Base-by-base conservation (phyloP, 2,113 vertebrate genomes). In the Cacatua alba region DNA sequence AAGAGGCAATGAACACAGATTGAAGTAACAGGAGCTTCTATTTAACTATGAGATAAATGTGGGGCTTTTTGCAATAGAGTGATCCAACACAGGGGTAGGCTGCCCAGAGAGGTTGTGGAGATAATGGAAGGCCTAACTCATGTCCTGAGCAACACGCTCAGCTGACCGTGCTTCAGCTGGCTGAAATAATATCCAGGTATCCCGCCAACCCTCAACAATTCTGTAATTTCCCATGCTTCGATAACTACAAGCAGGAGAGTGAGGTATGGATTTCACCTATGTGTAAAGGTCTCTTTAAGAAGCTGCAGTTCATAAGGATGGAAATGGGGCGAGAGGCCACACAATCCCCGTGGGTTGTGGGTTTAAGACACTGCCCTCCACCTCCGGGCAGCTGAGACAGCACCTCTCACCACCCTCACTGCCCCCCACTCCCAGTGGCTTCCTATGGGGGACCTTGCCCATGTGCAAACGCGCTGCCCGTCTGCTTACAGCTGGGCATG, bases 381-480 rank as follows among this genome's bases (percentile, higher is more conserved):
- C 17, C 28, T 76, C 57, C 11, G 10, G 41, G 18, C 16, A 11
- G 46, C 20, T 8, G 41, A 43, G 35, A 3, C 33, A 26, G 11
- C 41, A 4, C 20, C 29, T 44, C 37, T 17, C 52, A 17, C 26
- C 21, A 3, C 7, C 9, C 31, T 16, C 82, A 7, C 21, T 20
- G 41, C 46, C 39, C 17, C 25, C 17, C 19, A 16, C 17, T 35
- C 14, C 0, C 15, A 18, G 0, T 1, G 13, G 37, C 7, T 33
- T 31, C 24, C 37, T 24, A 14, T 0, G 17, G 16, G 18, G 9
- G 2, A 29, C 63, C 31, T 37, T 6, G 26, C 31, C 13, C 33
- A 0, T 1, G 10, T 6, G 63, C 18, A 37, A 41, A 18, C 0
- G 1, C 6, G 1, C 6, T 5, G 13, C 2, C 25, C 6, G 33